These are phyloP conservation scores for Hyles lineata DNA, from an alignment of 2,888 invertebrate genomes.

Conservation along the genomic window DNA sequence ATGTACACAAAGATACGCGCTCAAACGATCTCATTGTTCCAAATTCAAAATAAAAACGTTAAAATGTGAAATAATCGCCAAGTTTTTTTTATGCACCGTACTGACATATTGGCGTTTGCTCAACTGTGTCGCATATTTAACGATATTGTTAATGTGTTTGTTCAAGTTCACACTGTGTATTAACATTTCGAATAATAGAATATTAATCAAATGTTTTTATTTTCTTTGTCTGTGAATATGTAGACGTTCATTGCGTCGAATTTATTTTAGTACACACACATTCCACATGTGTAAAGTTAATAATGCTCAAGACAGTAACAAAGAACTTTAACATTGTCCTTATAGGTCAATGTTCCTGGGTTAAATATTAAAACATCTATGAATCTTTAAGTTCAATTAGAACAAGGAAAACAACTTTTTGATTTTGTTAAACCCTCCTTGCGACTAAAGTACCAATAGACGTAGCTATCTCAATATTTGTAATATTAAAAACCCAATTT, in stretches of 20 bases:
- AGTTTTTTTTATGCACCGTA: background rate
- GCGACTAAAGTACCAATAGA: background rate
- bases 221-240: background rate
- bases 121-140: conserved; percentile 13
- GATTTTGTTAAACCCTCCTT: background rate
- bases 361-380: background rate
- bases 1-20: background rate
- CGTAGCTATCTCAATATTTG: background rate
- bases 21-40: conserved; percentile 1
- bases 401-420: too few relatives aligned
- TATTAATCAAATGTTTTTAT: background rate
- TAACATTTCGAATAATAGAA: background rate
- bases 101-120: conserved; percentile 13
- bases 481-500: too few relatives aligned
- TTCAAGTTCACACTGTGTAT: conserved; percentile 7
- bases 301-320: background rate
- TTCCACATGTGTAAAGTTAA: background rate
- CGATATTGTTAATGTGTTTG: conserved; percentile 11
- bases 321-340: background rate
- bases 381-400: background rate
- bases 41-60: background rate
- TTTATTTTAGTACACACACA: background rate
- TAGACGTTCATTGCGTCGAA: background rate
- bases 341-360: background rate
- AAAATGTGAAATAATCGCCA: conserved; percentile 1